Conservation (phyloP, 30 jellyfish, hydroid and myxozoan genomes). For the Aurelia aurita region DNA sequence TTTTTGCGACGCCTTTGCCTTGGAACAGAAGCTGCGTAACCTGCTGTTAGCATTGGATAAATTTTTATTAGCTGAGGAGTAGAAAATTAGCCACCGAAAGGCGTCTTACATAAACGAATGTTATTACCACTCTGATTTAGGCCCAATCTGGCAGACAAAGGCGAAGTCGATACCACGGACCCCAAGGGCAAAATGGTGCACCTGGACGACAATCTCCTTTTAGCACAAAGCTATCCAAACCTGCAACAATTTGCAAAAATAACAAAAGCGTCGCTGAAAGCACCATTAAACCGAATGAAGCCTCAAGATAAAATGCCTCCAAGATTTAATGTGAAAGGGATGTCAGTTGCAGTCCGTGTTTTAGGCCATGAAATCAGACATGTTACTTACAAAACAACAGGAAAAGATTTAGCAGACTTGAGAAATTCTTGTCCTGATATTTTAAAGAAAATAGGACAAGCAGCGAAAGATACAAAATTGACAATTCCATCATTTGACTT, state of each 20-base stretch:
- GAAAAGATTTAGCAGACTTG: slow-evolving; percentile 84
- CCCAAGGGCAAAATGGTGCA: slow-evolving; percentile 32
- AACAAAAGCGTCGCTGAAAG: slow-evolving; percentile 39
- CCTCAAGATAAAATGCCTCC: slow-evolving; percentile 94
- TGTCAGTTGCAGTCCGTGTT: slow-evolving; percentile 88
- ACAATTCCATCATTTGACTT: slow-evolving; percentile 37
- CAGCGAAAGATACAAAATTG: slow-evolving; percentile 58
- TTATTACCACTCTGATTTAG: not conserved
- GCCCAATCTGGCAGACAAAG: not conserved
- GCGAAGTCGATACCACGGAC: not conserved
- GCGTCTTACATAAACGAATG: too few relatives aligned
- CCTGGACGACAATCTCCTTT: slow-evolving; percentile 34
- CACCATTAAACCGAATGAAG: slow-evolving; percentile 35
- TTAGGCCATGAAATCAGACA: slow-evolving; percentile 91
- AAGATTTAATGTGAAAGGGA: slow-evolving; percentile 74
- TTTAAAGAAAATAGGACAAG: slow-evolving; percentile 50
- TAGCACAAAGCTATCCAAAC: slow-evolving; percentile 52
- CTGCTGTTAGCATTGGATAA: too few relatives aligned
- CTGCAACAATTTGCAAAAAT: slow-evolving; percentile 38
- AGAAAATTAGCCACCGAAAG: too few relatives aligned
- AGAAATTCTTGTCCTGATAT: slow-evolving; percentile 67
- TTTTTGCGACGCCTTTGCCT: too few relatives aligned
- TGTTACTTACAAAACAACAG: slow-evolving; percentile 86
- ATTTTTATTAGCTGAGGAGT: too few relatives aligned
- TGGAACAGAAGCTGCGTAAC: too few relatives aligned